Base-by-base conservation (phyloP, 1,140 invertebrate species). In the Diabrotica virgifera region DNA sequence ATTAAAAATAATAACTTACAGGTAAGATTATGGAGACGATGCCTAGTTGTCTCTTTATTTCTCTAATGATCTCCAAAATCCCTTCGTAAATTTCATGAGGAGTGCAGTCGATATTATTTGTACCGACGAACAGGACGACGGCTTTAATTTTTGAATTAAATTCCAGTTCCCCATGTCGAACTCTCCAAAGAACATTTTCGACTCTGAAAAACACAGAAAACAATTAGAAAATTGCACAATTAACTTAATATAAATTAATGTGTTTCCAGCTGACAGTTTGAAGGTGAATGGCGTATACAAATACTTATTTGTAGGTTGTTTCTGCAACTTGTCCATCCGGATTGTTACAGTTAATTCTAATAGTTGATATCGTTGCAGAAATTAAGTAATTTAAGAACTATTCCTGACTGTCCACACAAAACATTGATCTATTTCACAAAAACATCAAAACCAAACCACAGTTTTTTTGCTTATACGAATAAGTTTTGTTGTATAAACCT, bases 141-240 rank as follows among this genome's bases (percentile, higher is more conserved):
- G 87, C 86, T 81, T 91, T 91, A 5, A 89, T 86, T 74, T 83
- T 81, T 60, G 88, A 79, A 70, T 83, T 78, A 59, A 77, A 77
- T 64, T 90, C 87, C 64, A 91, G 72, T 78, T 90, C 89, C 61
- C 89, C 89, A 81, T 91, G 88, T 67, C 82, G 73, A 36, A 91
- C 81, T 68, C 90, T 79, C 89, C 90, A 92, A 24, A 91, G 76
- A 24, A 91, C 83, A 80, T 92, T 80, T 75, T 91, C 85, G 5
- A 88, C 89, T 71, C 77, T 77, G 59, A 55, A 73, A 70, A 37
- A 7, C 55, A 55, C 11, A 5, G 14, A 37, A 36, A 57, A 65
- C 52, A 59, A 64, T 59, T 12, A 10, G 36, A 58, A 8, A 62
- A 24, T 60, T 14, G 7, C 5, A 50, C n/a, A 35, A 40, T 59